Percentiles rank a stretch among this genome's conserved stretches.
Conservation (phyloP, 2,888 invertebrate species). For the Rhingia rostrata region DNA sequence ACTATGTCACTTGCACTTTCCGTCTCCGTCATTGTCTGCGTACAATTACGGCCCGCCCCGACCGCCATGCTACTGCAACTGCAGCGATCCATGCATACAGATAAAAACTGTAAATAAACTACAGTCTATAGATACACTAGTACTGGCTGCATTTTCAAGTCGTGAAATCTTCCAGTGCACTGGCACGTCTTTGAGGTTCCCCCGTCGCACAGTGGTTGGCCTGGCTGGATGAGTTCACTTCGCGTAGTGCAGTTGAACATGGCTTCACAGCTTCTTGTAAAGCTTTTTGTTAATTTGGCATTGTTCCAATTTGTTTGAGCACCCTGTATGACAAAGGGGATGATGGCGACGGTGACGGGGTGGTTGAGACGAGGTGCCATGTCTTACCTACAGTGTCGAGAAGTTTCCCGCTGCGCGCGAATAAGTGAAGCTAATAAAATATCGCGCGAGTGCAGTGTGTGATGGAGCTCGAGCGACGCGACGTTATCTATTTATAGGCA, state of each 20-base stretch:
- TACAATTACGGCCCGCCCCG: background rate
- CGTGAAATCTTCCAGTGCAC: conserved; percentile 42
- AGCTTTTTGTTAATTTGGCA: conserved; percentile 72
- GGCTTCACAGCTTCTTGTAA: conserved; percentile 60
- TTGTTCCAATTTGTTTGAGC: conserved; percentile 66
- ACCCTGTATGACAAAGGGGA: conserved; percentile 7
- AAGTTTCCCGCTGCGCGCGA: conserved; percentile 36
- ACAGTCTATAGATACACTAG: background rate
- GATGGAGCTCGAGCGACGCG: background rate
- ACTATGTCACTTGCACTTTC: conserved; percentile 70
- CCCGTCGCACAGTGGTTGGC: background rate
- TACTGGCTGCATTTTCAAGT: conserved; percentile 22
- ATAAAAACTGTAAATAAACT: conserved; percentile 13
- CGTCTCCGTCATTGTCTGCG: conserved; percentile 5
- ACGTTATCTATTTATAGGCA: conserved; percentile 53
- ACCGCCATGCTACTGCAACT: background rate
- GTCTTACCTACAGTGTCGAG: conserved; percentile 8
- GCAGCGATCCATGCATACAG: conserved; percentile 21
- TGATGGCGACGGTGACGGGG: background rate
- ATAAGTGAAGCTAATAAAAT: conserved; percentile 49
- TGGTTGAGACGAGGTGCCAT: background rate
- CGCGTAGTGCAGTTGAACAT: conserved; percentile 41
- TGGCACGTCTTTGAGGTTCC: conserved; percentile 17
- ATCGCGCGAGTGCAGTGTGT: conserved; percentile 28
- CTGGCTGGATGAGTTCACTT: conserved; percentile 8